phyloP scores from a whole-genome alignment of 1,140 invertebrate genomes.

The Leptopilina clavipes region DNA sequence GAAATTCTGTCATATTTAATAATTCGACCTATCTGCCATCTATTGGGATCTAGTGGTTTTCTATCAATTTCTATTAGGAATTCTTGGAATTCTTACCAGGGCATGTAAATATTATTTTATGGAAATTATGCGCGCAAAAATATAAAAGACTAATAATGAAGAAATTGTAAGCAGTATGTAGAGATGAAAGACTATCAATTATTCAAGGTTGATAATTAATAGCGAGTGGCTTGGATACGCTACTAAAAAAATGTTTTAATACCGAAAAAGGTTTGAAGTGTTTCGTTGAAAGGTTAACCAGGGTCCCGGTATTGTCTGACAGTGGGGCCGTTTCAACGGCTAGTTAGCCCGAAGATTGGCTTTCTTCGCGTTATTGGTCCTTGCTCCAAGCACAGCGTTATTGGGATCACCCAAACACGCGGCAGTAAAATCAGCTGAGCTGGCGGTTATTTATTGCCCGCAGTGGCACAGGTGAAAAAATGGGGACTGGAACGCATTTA shows the following conservation, averaged over 20 bases:
- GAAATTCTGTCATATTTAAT: too few relatives aligned
- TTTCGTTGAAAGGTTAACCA: slow-evolving; percentile 73
- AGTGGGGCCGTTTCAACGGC: slow-evolving; percentile 64
- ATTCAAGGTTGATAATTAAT: slow-evolving; percentile 13
- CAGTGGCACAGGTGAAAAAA: slow-evolving; percentile 73
- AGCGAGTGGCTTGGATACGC: slow-evolving; percentile 1
- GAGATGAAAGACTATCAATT: slow-evolving; percentile 13
- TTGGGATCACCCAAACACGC: slow-evolving; percentile 69
- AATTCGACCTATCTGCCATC: too few relatives aligned
- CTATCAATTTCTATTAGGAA: too few relatives aligned
- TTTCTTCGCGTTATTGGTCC: slow-evolving; percentile 67
- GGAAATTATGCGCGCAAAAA: too few relatives aligned
- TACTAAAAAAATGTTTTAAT: slow-evolving; percentile 32
- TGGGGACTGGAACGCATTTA: slow-evolving; percentile 51
- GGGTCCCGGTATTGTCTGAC: slow-evolving; percentile 66
- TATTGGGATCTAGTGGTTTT: too few relatives aligned
- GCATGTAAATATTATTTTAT: too few relatives aligned
- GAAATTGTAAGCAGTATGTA: neutral
- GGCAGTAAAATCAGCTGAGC: slow-evolving; percentile 74
- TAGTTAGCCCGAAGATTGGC: slow-evolving; percentile 74
- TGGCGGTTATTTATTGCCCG: slow-evolving; percentile 75
- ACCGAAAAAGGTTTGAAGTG: slow-evolving; percentile 45
- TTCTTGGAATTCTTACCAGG: too few relatives aligned
- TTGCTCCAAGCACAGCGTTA: slow-evolving; percentile 62
- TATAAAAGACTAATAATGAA: neutral